Evolutionary conservation across 2,888 invertebrate genomes (phyloP), one percentile per base, ranked within the genome.

Genomic region (Xylota sylvarum): DNA sequence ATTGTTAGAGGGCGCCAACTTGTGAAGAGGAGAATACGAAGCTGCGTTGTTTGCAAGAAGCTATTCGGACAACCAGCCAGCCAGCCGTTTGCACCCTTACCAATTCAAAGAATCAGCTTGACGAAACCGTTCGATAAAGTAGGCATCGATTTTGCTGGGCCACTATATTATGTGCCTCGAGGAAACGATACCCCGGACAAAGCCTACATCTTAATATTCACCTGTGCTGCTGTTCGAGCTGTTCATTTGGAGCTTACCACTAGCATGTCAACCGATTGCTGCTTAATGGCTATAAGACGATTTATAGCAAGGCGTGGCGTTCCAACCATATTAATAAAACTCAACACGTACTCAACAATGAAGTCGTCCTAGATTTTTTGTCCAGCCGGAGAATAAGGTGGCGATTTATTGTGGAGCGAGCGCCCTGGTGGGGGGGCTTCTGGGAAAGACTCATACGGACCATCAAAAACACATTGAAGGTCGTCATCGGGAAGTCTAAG

Each of bases 191-290:
- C 32, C 32, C 32, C 32, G 32, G 5, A 30, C 1, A 78, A 78
- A 12, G 17, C 27, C 12, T 72, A 70, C 46, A 70, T 83, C 0
- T 6, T 83, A 35, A n/a, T 77, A 23, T 65, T 83, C 10, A 70
- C 78, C 2, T 78, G 56, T 23, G 77, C 77, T 6, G 82, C 62
- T 46, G 19, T 80, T 4, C 62, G 80, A 10, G 65, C 65, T 10
- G 32, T 80, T 23, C 80, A 85, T 67, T 69, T 80, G 14, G 80
- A 85, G n/a, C 27, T 85, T 7, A 40, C 50, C 7, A 32, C 58
- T 70, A 32, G 62, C 78, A 7, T 58, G 55, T 19, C 14, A n/a
- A n/a, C n/a, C n/a, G n/a, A 55, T 14, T 60, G 69, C 2, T 7
- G 27, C 17, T 52, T n/a, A n/a, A n/a, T 62, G 14, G 4, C n/a